Conservation (phyloP, 2,888 invertebrate genomes). For the Pseudolycoriella hygida region DNA sequence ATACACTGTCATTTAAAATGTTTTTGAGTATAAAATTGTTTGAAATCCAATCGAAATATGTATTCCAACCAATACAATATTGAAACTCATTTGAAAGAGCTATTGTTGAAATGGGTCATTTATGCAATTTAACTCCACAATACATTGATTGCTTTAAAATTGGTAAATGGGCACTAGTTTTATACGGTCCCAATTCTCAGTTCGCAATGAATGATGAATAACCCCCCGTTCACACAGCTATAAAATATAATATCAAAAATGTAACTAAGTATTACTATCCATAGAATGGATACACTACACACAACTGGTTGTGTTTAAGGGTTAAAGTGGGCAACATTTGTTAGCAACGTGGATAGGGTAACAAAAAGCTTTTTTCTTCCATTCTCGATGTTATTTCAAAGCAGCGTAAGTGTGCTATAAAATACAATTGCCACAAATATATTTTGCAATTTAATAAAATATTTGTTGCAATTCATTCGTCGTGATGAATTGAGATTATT, state of each 20-base stretch:
- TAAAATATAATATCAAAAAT: background rate
- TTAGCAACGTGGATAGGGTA: background rate
- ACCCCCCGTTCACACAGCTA: background rate
- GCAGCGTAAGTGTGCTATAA: no score
- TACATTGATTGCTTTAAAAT: conserved; percentile 1
- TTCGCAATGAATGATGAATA: no score
- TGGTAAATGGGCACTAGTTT: background rate
- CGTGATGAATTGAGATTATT: no score
- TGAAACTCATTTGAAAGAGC: background rate
- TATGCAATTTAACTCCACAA: background rate
- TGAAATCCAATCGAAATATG: no score
- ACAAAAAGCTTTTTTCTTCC: no score
- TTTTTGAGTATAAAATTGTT: no score
- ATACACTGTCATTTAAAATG: no score
- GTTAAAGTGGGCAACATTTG: background rate
- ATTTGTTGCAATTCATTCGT: no score
- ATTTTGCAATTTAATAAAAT: no score
- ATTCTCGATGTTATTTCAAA: no score
- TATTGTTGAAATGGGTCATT: conserved; percentile 1
- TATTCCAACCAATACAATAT: background rate
- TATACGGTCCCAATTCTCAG: no score
- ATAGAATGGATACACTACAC: background rate
- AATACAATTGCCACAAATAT: no score
- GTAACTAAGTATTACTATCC: background rate
- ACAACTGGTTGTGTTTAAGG: background rate